Percentiles rank a stretch among this genome's conserved stretches.
phyloP scores from a whole-genome alignment of 2,888 invertebrate genomes.

The Patella caerulea region DNA sequence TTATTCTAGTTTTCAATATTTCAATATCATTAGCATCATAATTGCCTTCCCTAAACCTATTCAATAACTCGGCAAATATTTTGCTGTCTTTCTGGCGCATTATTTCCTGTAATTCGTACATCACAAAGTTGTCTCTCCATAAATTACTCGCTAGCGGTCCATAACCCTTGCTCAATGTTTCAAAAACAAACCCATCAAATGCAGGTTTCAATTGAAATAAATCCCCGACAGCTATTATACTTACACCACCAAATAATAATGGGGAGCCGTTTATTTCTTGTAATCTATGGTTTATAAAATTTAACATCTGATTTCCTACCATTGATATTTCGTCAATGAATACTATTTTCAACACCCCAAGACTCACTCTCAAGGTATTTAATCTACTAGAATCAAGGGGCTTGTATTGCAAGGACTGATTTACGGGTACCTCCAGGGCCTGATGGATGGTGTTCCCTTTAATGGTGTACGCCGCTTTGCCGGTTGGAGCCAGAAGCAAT shows the following conservation, averaged over 20 bases:
- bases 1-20: conserved; percentile 24
- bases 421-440: conserved; percentile 26
- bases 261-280: conserved; percentile 34
- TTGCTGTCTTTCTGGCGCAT: conserved; percentile 41
- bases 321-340: conserved; percentile 45
- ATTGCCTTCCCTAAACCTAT: conserved; percentile 40
- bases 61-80: conserved; percentile 42
- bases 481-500: conserved; percentile 40
- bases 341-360: conserved; percentile 27
- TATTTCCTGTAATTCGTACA: conserved; percentile 40
- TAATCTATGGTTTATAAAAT: conserved; percentile 30
- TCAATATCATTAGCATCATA: conserved; percentile 30
- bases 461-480: conserved; percentile 41
- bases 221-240: conserved; percentile 39
- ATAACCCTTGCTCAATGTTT: conserved; percentile 24
- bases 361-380: conserved; percentile 16
- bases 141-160: conserved; percentile 35
- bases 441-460: conserved; percentile 31
- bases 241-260: too few relatives aligned
- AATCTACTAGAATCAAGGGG: conserved; percentile 15
- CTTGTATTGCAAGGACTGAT: conserved; percentile 25
- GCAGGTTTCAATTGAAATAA: conserved; percentile 40
- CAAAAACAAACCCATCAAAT: conserved; percentile 32
- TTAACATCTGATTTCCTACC: conserved; percentile 36
- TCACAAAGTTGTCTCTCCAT: conserved; percentile 36